These are phyloP conservation scores for Leptopilina boulardi DNA, from an alignment of 1,140 invertebrate species.

Conservation along the genomic window DNA sequence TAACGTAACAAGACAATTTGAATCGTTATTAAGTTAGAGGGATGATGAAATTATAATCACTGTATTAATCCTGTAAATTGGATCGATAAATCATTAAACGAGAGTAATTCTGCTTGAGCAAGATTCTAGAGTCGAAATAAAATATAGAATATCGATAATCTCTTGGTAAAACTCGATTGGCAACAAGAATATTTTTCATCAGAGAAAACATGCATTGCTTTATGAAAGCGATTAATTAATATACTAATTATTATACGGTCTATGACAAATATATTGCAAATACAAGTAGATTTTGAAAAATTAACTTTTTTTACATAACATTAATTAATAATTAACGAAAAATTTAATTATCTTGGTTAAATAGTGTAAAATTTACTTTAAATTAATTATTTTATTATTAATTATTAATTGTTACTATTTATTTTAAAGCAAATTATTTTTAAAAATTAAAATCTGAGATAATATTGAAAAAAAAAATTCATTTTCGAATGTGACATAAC, in stretches of 20 bases:
- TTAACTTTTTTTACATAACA: too few relatives aligned
- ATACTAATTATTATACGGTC: background rate
- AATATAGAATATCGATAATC: background rate
- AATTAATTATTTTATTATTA: too few relatives aligned
- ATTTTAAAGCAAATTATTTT: too few relatives aligned
- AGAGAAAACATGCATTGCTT: background rate
- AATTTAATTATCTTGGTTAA: too few relatives aligned
- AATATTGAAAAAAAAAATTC: background rate
- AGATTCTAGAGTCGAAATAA: background rate
- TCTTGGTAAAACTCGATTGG: background rate
- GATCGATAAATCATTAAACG: constrained; percentile 19
- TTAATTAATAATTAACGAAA: too few relatives aligned
- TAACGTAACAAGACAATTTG: background rate
- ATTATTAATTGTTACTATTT: too few relatives aligned
- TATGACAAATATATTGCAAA: too few relatives aligned
- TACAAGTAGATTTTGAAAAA: too few relatives aligned
- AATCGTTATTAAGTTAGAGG: background rate
- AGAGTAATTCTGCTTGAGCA: background rate
- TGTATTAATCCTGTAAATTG: background rate
- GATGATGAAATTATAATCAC: constrained; percentile 12
- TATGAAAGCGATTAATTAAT: constrained; percentile 9
- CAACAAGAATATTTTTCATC: background rate
- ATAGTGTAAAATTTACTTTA: too few relatives aligned
- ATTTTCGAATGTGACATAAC: background rate
- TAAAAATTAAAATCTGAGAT: background rate